Percentiles rank a stretch among this genome's conserved stretches.
Conservation (phyloP, 2,797 vertebrate species). For the Corythornis leucogaster region DNA sequence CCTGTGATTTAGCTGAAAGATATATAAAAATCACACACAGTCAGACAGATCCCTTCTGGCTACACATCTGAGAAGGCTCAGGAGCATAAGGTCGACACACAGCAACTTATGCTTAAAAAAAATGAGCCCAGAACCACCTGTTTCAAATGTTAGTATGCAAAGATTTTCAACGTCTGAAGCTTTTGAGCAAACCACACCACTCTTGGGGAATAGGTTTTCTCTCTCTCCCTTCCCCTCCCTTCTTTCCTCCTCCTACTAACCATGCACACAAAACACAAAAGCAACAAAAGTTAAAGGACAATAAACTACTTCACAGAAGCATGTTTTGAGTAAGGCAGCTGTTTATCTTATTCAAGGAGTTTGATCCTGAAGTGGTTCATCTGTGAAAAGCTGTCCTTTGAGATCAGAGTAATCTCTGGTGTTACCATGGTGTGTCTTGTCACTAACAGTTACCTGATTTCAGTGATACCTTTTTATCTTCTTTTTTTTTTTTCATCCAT, state of each 20-base stretch:
- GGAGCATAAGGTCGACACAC: slow-evolving; percentile 31
- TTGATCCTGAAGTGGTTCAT: background rate
- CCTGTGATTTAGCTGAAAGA: slow-evolving; percentile 68
- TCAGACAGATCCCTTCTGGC: slow-evolving; percentile 51
- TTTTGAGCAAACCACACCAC: slow-evolving; percentile 32
- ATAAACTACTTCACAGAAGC: background rate
- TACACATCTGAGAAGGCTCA: slow-evolving; percentile 60
- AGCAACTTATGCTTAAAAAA: slow-evolving; percentile 40
- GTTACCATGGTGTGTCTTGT: background rate
- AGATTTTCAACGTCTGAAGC: slow-evolving; percentile 26
- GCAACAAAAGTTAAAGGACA: background rate
- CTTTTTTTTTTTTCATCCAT: background rate
- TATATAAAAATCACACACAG: slow-evolving; percentile 52
- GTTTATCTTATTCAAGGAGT: background rate
- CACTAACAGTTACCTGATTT: background rate
- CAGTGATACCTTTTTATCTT: background rate
- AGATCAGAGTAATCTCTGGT: background rate
- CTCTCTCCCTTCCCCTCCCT: background rate
- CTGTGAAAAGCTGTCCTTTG: background rate
- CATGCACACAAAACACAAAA: background rate
- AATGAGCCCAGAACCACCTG: slow-evolving; percentile 57
- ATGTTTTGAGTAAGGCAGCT: background rate
- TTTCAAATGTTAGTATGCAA: slow-evolving; percentile 58
- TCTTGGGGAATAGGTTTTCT: background rate
- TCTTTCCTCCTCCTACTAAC: background rate